Base-by-base conservation (phyloP, 2,113 vertebrate species). In the Craseonycteris thonglongyai region DNA sequence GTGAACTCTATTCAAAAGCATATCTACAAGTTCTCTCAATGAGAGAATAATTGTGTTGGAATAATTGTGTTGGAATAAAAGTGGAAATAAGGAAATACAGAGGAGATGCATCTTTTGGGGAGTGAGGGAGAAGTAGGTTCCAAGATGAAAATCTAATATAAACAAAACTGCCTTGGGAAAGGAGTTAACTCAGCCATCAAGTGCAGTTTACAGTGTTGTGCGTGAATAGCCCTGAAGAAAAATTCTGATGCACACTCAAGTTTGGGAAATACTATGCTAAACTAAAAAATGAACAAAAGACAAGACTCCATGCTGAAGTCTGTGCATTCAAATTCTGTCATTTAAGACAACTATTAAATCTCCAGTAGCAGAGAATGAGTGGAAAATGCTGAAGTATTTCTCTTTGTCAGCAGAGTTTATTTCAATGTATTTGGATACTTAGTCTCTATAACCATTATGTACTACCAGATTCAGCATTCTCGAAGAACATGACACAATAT, bases 261-360 rank as follows among this genome's bases (percentile, higher is more conserved):
- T 71, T 45, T 59, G n/a, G 56, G 28, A 83, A 92, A 40, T 85
- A 88, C 26, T 35, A 90, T 19, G 63, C 51, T 35, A 74, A 42
- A 58, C 59, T 59, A 49, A 88, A 88, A 19, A 92, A 42, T 47
- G 42, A 93, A 95, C 35, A 76, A 93, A 91, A 78, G n/a, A 54
- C 49, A 75, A 88, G 45, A 28, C 42, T n/a, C 66, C 33, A 65
- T 38, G 63, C 42, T 33, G 26, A 84, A 89, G 22, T 84, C 69
- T 59, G 33, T 88, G 38, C 26, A 74, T 58, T 69, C 61, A 74
- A 81, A 91, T 30, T 74, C 65, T 69, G 19, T n/a, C 68, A 58
- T 63, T 35, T 35, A 78, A 61, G 80, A 72, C 22, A 92, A 93
- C 63, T 59, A 75, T 42, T 82, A 69, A 75, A 93, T 59, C n/a